Base-by-base conservation (phyloP, 2,113 vertebrate genomes). In the Paramisgurnus dabryanus region DNA sequence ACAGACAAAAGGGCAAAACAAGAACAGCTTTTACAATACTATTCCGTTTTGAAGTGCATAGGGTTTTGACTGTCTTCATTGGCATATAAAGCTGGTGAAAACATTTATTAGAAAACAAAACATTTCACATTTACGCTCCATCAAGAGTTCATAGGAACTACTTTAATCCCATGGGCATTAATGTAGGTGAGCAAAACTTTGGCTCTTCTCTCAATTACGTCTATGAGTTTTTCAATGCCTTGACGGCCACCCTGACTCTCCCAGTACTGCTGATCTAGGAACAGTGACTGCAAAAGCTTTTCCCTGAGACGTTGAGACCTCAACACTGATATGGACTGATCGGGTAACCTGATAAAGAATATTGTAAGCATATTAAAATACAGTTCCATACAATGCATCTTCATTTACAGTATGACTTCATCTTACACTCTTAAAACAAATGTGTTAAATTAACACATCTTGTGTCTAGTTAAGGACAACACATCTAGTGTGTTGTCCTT, bases 221-320 rank as follows among this genome's bases (percentile, higher is more conserved):
- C 96, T 27, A 99, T 98, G 67, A 99, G 94, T 75, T 96, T 97
- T 88, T 99, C 97, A 73, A 99, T 95, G 85, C 96, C 97, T 86
- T 89, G 93, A 45, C 97, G 95, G 65, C 98, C 95, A 27, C 97
- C 95, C 89, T 98, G 97, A 88, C 96, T 98, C 78, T 98, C 96
- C 98, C 98, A 99, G 79, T 95, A 99, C 47, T 93, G 91, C 88
- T 93, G 91, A 84, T 99, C 98, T 85, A 98, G 91, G 88, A 99
- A 99, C 66, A 99, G 92, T 55, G 98, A 98, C 88, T 99, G 98
- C 11, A 99, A 95, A 53, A 99, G 95, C 69, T 92, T 96, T 89
- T 98, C 94, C 75, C 96, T 91, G 81, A 99, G 92, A 86, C 63
- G 93, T 41, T 94, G 94, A 88, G 94, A 95, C 87, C 85, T 95